Evolutionary conservation across 2,113 vertebrate species (phyloP).

Genomic region (Isichthys henryi): DNA sequence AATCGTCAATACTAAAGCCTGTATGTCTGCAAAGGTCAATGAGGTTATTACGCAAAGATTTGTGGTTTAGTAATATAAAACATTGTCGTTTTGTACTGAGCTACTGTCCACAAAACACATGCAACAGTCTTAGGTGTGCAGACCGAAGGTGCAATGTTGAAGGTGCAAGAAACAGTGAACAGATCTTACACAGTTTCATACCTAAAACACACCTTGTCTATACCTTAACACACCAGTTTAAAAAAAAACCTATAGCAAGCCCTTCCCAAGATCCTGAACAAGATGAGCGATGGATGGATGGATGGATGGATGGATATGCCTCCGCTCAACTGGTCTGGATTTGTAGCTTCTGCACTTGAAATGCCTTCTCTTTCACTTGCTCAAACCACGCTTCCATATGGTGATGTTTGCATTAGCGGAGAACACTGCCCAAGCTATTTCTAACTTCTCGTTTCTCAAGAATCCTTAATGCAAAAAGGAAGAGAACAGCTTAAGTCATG

Average conservation of each 20-base stretch:
- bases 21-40: slow-evolving; percentile 2
- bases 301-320: no score
- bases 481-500: not conserved
- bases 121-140: not conserved
- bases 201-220: not conserved
- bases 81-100: not conserved
- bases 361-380: not conserved
- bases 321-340: no score
- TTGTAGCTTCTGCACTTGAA: not conserved
- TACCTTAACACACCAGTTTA: not conserved
- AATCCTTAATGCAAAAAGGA: not conserved
- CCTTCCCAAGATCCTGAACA: not conserved
- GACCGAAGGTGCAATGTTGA: not conserved
- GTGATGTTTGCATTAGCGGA: not conserved
- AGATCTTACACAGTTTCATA: not conserved
- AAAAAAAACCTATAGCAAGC: not conserved
- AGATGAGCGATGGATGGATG: not conserved
- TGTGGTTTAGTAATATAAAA: not conserved
- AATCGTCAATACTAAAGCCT: not conserved
- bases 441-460: not conserved
- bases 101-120: not conserved
- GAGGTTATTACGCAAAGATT: not conserved
- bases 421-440: not conserved
- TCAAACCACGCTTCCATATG: not conserved
- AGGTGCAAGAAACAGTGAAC: not conserved